Base-by-base conservation (phyloP, 2,113 vertebrate species). In the Rissa tridactyla region DNA sequence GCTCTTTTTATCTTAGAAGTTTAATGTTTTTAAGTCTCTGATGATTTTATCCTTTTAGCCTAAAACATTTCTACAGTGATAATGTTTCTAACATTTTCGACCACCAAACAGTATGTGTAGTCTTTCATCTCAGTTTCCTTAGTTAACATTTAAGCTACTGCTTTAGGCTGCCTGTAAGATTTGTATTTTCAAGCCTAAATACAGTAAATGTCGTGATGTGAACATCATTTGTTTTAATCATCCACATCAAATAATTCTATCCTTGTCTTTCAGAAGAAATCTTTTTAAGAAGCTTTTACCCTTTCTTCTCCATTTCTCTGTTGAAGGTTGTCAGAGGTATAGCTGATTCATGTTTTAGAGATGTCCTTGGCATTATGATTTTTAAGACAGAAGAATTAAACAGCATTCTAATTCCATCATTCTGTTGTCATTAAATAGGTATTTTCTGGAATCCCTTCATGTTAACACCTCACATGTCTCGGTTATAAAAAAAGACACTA, bases 161-260 rank as follows among this genome's bases (percentile, higher is more conserved):
- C 69, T 88, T 92, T 92, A 44, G 70, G 19, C 34, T 96, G 47
- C 44, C 82, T 83, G 58, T 32, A 82, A 88, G 46, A 19, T 92
- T 95, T 93, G 23, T 51, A 47, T 51, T 94, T 68, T 82, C 54
- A 86, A 58, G 65, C 30, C 18, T 27, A 88, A 81, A 92, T 78
- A 88, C 49, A 62, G 71, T 91, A 90, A 96, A 95, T 38, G 97
- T 25, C 69, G 46, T n/a, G 16, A 88, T 86, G 26, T 88, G 88
- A 96, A 85, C 9, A 90, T 57, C 3, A 72, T 90, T 96, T 82
- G 15, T 73, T 95, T 95, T 96, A 96, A 94, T 96, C 97, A 96
- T 61, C 49, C 36, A 75, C 51, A 76, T 83, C 29, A 93, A 66
- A 91, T 34, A 91, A 93, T 83, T 81, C 9, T 62, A 86, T 23